Base-by-base conservation (phyloP, 1,140 invertebrate species). In the Sycophila sp. region DNA sequence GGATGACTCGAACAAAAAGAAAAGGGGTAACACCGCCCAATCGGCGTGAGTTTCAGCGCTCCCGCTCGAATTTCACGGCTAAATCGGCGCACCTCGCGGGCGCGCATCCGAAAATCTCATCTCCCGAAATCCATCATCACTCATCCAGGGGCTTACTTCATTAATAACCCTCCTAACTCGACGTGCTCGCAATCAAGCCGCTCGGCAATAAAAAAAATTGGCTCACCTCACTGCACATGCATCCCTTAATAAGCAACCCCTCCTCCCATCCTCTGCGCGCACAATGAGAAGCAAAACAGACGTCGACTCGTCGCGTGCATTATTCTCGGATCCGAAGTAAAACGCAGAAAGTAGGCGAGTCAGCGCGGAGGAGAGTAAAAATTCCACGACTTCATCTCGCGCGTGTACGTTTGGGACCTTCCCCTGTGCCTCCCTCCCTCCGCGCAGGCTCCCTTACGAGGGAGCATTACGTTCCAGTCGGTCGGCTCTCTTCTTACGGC, bases 121-220 rank as follows among this genome's bases (percentile, higher is more conserved):
- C n/a, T 11, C 32, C 8, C 10, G 7, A 13, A 32, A 53, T 53
- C 26, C 49, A 53, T 53, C 49, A 53, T 53, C 49, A 30, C 13
- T 30, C 49, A 30, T 7, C 49, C 49, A 4, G 10, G 4, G 7
- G 17, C 7, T 11, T 19, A 22, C 32, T 53, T 51, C 62, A 53
- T 64, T 64, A 64, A 51, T 64, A 64, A 64, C 17, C 32, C 22
- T 28, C 11, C 42, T 42, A 62, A 49, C 40, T 11, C 42, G 24
- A 47, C 42, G 19, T 47, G 19, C 32, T 17, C 45, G 5, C 42
- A 42, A 62, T 32, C 40, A 28, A 62, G 24, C 8, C 42, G 24
- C n/a, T n/a, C n/a, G n/a, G n/a, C n/a, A 47, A 28, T n/a, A 8
- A 32, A 47, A 47, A 10, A 22, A 47, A 22, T 22, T 22, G 17